Conservation (phyloP, 2,797 vertebrate species). For the Siniperca scherzeri region DNA sequence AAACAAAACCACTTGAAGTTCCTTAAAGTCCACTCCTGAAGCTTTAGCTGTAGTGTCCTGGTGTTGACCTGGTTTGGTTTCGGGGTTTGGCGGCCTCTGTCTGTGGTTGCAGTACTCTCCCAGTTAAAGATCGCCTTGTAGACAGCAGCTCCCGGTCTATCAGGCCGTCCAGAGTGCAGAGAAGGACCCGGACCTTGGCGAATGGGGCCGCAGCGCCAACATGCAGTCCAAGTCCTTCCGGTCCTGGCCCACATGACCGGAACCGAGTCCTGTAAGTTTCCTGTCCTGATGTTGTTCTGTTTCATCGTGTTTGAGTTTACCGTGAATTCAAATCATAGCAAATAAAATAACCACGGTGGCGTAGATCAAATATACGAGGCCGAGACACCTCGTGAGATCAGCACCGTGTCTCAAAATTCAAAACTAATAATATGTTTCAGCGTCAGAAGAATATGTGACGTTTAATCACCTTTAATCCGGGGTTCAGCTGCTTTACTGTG, state of each 20-base stretch:
- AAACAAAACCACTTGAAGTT: background rate
- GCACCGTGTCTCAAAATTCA: too few species aligned
- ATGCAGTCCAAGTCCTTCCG: slow-evolving; percentile 94
- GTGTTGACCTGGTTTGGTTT: slow-evolving; percentile 39
- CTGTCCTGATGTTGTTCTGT: background rate
- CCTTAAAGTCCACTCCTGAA: background rate
- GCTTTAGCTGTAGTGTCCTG: background rate
- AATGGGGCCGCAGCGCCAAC: slow-evolving; percentile 88
- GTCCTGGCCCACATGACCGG: slow-evolving; percentile 94
- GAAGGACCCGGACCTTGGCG: slow-evolving; percentile 79
- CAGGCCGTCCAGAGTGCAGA: slow-evolving; percentile 90
- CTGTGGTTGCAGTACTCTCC: slow-evolving; percentile 90
- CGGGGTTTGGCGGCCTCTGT: slow-evolving; percentile 57
- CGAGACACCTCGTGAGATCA: too few species aligned
- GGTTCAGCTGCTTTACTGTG: too few species aligned
- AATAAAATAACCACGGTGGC: background rate
- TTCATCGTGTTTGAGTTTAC: background rate
- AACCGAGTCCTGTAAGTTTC: slow-evolving; percentile 92
- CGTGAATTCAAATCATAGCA: too few species aligned
- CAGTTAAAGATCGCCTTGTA: slow-evolving; percentile 89
- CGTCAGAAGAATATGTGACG: too few species aligned
- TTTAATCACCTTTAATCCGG: too few species aligned
- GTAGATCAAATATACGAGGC: too few species aligned
- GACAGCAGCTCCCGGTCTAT: slow-evolving; percentile 95
- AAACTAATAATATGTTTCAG: too few species aligned